Conservation (phyloP, 2,888 invertebrate genomes). For the Aelia acuminata region DNA sequence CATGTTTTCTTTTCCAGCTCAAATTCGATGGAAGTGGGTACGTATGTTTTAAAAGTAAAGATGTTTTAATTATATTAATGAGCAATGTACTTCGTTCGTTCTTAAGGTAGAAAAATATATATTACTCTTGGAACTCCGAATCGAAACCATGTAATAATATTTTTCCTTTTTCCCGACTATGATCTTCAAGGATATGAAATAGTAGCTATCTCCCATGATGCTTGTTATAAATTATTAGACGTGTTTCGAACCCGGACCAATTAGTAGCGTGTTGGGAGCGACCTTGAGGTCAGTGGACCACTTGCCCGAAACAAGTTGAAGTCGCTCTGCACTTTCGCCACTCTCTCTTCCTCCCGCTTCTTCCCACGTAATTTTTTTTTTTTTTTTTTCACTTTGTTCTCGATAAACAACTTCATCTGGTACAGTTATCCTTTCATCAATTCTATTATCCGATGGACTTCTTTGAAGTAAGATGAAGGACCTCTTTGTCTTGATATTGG, state of each 20-base stretch:
- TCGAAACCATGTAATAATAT: neutral
- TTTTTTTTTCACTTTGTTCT: slow-evolving; percentile 28
- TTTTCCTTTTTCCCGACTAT: neutral
- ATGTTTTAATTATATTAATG: too few species aligned
- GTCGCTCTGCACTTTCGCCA: neutral
- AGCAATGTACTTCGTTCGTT: too few species aligned
- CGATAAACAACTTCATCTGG: neutral
- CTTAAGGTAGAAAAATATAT: too few species aligned
- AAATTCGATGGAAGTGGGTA: neutral
- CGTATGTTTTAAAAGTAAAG: too few species aligned
- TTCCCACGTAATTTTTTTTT: slow-evolving; percentile 31
- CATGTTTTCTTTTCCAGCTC: neutral
- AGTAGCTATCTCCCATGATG: neutral
- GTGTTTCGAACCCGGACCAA: neutral
- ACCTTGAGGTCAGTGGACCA: slow-evolving; percentile 36
- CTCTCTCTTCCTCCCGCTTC: slow-evolving; percentile 26
- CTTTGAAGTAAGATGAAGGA: neutral
- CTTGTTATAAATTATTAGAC: neutral
- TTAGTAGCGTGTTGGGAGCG: neutral
- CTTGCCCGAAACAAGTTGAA: slow-evolving; percentile 21
- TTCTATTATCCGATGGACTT: slow-evolving; percentile 11
- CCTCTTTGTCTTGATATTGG: slow-evolving; percentile 5
- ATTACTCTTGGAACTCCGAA: neutral
- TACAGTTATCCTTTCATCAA: slow-evolving; percentile 38
- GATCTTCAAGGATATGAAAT: neutral